Percentiles rank a stretch among this genome's conserved stretches.
Evolutionary conservation across 2,113 vertebrate genomes (phyloP).

Genomic region (Seriola aureovittata): DNA sequence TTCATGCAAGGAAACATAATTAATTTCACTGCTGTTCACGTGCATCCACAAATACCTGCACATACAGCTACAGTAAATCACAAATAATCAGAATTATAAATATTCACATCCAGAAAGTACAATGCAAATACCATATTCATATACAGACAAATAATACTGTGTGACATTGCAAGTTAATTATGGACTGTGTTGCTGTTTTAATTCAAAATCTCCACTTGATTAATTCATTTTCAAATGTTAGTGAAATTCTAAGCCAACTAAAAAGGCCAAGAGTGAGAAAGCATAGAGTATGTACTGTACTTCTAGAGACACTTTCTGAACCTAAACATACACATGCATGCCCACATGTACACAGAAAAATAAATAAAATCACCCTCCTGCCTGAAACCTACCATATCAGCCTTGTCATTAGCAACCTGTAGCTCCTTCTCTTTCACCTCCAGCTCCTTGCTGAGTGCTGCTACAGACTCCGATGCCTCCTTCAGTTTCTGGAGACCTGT

Average conservation of each 20-base stretch:
- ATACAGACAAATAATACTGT: not conserved
- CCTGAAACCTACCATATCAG: conserved; percentile 88
- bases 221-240: not conserved
- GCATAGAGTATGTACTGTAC: not conserved
- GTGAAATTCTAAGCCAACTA: not conserved
- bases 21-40: too few species aligned
- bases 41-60: too few species aligned
- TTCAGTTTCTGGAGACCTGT: conserved; percentile 94
- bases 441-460: conserved; percentile 91
- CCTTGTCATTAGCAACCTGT: conserved; percentile 93
- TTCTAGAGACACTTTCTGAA: not conserved
- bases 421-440: conserved; percentile 95
- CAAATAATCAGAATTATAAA: too few species aligned
- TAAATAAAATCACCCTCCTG: not conserved
- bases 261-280: not conserved
- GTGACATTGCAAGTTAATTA: not conserved
- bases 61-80: too few species aligned
- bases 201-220: not conserved
- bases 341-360: too few species aligned
- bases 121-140: too few species aligned
- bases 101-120: not conserved
- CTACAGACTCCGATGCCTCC: conserved; percentile 95
- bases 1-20: too few species aligned
- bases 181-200: not conserved
- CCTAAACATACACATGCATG: not conserved